Conservation (phyloP, 2,797 vertebrate genomes). For the Scomberomorus guttatus region DNA sequence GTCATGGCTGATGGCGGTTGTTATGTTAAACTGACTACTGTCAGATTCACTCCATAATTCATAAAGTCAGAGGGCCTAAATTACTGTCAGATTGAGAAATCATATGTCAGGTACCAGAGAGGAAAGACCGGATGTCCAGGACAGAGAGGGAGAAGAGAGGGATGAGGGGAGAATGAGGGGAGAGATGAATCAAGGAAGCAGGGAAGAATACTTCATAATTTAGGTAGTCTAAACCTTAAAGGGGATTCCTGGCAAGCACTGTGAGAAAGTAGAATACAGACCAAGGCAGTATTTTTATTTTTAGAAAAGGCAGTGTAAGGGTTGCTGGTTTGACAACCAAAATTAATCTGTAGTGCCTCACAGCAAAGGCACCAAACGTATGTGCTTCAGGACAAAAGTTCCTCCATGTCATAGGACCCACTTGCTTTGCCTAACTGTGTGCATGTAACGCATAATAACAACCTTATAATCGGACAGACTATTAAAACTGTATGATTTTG, state of each 20-base stretch:
- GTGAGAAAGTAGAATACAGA: not conserved
- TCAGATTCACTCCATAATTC: constrained; percentile 82
- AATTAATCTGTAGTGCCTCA: not conserved
- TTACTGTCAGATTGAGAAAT: constrained; percentile 83
- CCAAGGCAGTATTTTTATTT: not conserved
- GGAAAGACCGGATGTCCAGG: constrained; percentile 55
- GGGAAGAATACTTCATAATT: constrained; percentile 1
- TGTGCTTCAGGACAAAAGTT: not conserved
- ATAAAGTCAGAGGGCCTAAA: constrained; percentile 77
- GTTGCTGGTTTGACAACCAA: not conserved
- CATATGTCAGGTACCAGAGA: constrained; percentile 69
- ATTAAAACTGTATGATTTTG: not conserved
- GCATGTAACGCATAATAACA: not conserved
- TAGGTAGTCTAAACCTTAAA: not conserved
- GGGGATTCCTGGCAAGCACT: not conserved
- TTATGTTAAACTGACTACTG: constrained; percentile 84
- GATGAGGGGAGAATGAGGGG: constrained; percentile 11
- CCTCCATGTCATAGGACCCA: not conserved
- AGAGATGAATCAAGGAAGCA: not conserved
- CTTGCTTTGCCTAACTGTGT: no score
- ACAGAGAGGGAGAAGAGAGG: not conserved
- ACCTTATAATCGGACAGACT: not conserved
- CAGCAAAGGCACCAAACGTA: not conserved
- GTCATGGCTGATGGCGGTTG: constrained; percentile 78
- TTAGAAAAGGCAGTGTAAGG: not conserved